Evolutionary conservation across 1,140 invertebrate species (phyloP).

Genomic region (Euwallacea similis): DNA sequence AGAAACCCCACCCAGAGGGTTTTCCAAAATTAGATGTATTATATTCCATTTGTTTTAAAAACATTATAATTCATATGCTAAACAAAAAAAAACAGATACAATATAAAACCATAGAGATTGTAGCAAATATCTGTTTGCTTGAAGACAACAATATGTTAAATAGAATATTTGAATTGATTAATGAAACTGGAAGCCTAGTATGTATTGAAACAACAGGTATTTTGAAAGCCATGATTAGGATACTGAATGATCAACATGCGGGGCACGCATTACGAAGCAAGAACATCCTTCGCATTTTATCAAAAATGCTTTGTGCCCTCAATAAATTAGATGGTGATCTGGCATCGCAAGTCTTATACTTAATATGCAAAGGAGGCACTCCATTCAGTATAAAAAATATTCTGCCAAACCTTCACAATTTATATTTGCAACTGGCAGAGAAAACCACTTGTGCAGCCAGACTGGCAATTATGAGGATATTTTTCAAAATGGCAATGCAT

Average conservation of each 20-base stretch:
- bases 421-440: conserved; percentile 29
- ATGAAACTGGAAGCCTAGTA: conserved; percentile 26
- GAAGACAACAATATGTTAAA: conserved; percentile 25
- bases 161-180: conserved; percentile 34
- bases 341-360: conserved; percentile 22
- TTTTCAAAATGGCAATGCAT: conserved; percentile 40
- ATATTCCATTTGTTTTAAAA: conserved; percentile 26
- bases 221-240: conserved; percentile 21
- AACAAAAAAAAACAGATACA: conserved; percentile 29
- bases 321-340: conserved; percentile 27
- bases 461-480: conserved; percentile 33
- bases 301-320: conserved; percentile 24
- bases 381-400: conserved; percentile 34
- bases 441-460: conserved; percentile 20
- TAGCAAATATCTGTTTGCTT: conserved; percentile 33
- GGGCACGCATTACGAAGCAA: conserved; percentile 26
- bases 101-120: conserved; percentile 30
- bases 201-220: conserved; percentile 15
- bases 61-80: conserved; percentile 33
- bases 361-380: conserved; percentile 37
- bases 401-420: conserved; percentile 34
- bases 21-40: conserved; percentile 32
- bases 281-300: conserved; percentile 34
- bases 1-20: conserved; percentile 21
- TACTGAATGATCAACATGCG: conserved; percentile 29